These are phyloP conservation scores for Sebastes paucispinis DNA, from an alignment of 2,797 vertebrate genomes.

Conservation along the genomic window DNA sequence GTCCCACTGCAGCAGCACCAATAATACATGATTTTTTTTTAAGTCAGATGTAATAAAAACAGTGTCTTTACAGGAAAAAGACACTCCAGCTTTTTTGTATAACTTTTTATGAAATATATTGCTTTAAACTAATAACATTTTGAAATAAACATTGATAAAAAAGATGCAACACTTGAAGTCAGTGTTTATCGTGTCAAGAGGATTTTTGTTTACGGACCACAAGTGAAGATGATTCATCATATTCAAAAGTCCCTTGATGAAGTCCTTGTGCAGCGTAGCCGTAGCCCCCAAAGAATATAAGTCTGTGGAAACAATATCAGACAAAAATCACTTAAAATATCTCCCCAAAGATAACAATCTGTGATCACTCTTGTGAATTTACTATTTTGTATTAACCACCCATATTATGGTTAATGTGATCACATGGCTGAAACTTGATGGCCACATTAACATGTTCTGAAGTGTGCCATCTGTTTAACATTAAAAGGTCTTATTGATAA, in stretches of 20 bases:
- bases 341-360: background rate
- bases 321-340: background rate
- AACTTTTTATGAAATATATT: background rate
- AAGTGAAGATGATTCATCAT: conserved; percentile 92
- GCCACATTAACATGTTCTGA: background rate
- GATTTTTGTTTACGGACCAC: conserved; percentile 78
- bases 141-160: background rate
- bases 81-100: background rate
- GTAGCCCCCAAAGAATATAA: conserved; percentile 98
- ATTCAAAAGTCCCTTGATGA: conserved; percentile 91
- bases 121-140: background rate
- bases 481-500: too few relatives aligned
- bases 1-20: conserved; percentile 70
- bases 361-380: background rate
- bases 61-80: background rate
- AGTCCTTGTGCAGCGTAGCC: conserved; percentile 90
- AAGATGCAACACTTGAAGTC: background rate
- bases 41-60: background rate
- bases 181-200: background rate
- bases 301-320: conserved; percentile 72
- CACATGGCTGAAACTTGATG: background rate
- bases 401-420: background rate
- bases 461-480: background rate
- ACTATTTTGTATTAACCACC: background rate
- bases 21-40: background rate